A percentile compares a stretch with the other conserved stretches of the same genome.
These are phyloP conservation scores for Tetragonula carbonaria DNA, from an alignment of 2,888 invertebrate species.

Conservation along the genomic window DNA sequence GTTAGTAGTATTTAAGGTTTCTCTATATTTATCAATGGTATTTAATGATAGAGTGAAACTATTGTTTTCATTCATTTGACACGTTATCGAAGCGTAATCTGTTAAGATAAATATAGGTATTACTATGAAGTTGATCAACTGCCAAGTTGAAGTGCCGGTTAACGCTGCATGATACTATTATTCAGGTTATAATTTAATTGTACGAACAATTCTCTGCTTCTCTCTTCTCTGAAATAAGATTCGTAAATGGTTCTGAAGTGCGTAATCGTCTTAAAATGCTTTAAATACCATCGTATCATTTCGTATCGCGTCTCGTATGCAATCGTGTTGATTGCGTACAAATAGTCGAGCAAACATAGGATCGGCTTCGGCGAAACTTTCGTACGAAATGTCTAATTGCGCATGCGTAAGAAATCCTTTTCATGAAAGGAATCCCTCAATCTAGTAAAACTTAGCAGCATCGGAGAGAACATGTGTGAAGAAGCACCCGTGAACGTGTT, in stretches of 20 bases:
- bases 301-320: neutral
- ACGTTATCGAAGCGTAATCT: neutral
- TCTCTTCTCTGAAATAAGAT: neutral
- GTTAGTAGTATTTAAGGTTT: neutral
- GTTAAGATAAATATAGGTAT: neutral
- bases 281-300: neutral
- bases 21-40: neutral
- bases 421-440: constrained; percentile 56
- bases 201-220: neutral
- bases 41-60: neutral
- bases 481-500: constrained; percentile 21
- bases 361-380: constrained; percentile 1
- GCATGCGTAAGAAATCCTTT: constrained; percentile 45
- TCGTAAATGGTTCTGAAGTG: too few relatives aligned
- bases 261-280: neutral
- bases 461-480: constrained; percentile 43
- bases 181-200: constrained; percentile 6
- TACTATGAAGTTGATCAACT: neutral
- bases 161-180: neutral
- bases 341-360: constrained; percentile 6
- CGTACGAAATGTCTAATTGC: neutral
- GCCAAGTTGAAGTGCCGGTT: neutral
- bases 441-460: constrained; percentile 17
- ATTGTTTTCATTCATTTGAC: neutral
- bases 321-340: constrained; percentile 6